Conservation (phyloP, 2,113 vertebrate species). For the Carettochelys insculpta region DNA sequence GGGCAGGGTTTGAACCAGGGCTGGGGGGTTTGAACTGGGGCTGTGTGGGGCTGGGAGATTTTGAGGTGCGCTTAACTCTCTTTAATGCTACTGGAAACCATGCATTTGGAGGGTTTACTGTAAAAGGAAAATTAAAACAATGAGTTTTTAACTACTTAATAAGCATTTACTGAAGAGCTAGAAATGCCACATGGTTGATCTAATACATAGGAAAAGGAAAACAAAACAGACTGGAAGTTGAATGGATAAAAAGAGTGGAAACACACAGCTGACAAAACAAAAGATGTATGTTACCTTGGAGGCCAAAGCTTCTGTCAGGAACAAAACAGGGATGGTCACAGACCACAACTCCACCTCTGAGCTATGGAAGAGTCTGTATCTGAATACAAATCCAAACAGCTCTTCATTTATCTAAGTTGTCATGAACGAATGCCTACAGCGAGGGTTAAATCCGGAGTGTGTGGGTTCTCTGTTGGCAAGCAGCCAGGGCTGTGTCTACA, state of each 20-base stretch:
- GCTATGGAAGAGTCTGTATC: background rate
- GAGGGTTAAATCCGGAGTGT: no score
- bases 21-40: no score
- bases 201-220: background rate
- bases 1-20: no score
- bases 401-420: background rate
- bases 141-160: background rate
- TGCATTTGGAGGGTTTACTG: no score
- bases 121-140: background rate
- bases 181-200: background rate
- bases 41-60: no score
- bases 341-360: background rate
- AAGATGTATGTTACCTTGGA: background rate
- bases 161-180: background rate
- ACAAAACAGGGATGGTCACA: background rate
- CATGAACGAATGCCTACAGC: no score
- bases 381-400: background rate
- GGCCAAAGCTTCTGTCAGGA: background rate
- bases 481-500: no score
- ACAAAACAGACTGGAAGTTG: background rate
- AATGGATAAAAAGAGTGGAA: background rate
- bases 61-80: no score
- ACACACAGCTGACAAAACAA: background rate
- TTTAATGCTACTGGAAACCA: no score
- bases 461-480: no score